These are phyloP conservation scores for Nomada fabriciana DNA, from an alignment of 2,888 invertebrate species.

Conservation along the genomic window DNA sequence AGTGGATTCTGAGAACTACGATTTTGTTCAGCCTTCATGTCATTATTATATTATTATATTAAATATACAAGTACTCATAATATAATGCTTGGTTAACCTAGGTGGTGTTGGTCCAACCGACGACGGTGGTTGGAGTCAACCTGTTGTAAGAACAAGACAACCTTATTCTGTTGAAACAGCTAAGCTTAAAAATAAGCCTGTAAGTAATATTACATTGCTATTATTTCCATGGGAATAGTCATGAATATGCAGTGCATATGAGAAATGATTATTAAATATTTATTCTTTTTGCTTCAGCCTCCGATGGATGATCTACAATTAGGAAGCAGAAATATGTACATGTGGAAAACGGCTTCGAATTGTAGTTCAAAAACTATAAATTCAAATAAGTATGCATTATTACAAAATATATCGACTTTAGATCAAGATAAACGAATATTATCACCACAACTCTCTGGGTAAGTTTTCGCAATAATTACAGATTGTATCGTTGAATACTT, in stretches of 20 bases:
- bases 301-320: conserved; percentile 84
- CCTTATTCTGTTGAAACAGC: conserved; percentile 85
- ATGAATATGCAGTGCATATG: neutral
- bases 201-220: conserved; percentile 76
- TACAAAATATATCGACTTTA: conserved; percentile 82
- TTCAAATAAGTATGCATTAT: conserved; percentile 85
- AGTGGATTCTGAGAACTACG: conserved; percentile 63
- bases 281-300: conserved; percentile 75
- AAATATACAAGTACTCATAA: neutral
- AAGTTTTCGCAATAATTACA: conserved; percentile 45
- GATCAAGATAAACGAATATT: conserved; percentile 80
- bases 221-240: neutral
- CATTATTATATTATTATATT: neutral
- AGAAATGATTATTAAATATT: neutral
- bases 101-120: conserved; percentile 75
- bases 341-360: conserved; percentile 71
- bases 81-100: conserved; percentile 34
- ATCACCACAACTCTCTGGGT: conserved; percentile 79
- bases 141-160: conserved; percentile 74
- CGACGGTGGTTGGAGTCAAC: conserved; percentile 79
- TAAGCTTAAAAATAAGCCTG: conserved; percentile 85
- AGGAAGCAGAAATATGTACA: conserved; percentile 83
- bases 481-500: neutral
- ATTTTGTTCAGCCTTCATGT: neutral
- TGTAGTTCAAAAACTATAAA: conserved; percentile 78